Evolutionary conservation across 2,113 vertebrate genomes (phyloP).

Genomic region (Pelusios castaneus): DNA sequence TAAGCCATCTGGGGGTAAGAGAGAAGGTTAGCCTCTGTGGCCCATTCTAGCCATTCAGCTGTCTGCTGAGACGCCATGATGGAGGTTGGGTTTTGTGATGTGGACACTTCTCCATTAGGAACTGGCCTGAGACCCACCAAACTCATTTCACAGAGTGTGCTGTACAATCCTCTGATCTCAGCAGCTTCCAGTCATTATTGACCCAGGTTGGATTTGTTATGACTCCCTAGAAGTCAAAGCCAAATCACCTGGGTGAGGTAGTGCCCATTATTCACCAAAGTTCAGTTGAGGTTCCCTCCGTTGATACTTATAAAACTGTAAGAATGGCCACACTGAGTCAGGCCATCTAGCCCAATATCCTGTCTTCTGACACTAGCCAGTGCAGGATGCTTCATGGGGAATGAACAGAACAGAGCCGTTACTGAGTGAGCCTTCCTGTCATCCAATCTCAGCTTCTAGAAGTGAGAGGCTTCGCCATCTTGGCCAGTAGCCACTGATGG

Average conservation of each 20-base stretch:
- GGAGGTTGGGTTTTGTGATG: background rate
- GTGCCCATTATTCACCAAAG: background rate
- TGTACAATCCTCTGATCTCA: background rate
- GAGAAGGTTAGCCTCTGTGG: background rate
- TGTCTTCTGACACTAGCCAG: background rate
- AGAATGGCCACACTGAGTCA: background rate
- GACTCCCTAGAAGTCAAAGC: background rate
- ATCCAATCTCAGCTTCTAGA: background rate
- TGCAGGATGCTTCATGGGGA: background rate
- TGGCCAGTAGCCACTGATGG: background rate
- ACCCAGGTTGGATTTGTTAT: background rate
- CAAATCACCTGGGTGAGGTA: background rate
- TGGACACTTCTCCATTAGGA: background rate
- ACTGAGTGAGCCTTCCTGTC: background rate
- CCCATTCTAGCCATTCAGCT: background rate
- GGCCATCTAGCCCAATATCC: background rate
- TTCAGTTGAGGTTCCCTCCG: background rate
- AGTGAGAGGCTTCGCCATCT: background rate
- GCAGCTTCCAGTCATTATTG: background rate
- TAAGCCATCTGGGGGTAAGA: background rate
- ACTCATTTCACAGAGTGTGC: background rate
- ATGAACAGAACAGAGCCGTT: background rate
- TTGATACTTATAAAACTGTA: background rate
- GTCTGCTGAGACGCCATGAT: background rate
- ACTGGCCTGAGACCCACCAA: background rate